Evolutionary conservation across 2,113 vertebrate genomes (phyloP), one percentile per base, ranked within the genome.

Genomic region (Uropsilus gracilis): DNA sequence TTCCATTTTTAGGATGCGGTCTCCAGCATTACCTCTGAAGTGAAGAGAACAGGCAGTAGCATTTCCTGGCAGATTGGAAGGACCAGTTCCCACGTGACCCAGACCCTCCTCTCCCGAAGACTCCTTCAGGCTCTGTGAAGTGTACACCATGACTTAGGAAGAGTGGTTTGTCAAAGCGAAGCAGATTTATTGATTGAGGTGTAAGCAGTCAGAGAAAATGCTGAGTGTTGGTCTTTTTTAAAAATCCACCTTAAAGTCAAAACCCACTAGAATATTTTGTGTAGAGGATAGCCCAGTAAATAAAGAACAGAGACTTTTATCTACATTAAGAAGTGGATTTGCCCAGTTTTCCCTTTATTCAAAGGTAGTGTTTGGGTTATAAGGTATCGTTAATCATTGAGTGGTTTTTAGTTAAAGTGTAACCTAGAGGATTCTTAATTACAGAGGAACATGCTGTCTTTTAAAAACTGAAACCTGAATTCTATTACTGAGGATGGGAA

Each of bases 221-320:
- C 83, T 68, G 64, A 84, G 28, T 73, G 22, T 84, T 89, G 46
- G 18, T 61, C 81, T 72, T 89, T 78, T 50, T 22, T 11, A 37
- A 87, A 63, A 44, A 78, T 64, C 39, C 42, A 50, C n/a, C 37
- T 94, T 48, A 83, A 91, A 87, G 75, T 86, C 72, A 91, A 69
- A 90, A 53, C 37, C 72, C 88, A 32, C 72, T 55, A 94, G 81
- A 68, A 77, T 12, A 14, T 68, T 92, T n/a, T 69, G 6, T 72
- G 37, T 37, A 61, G 71, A 73, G 59, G 93, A 59, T 34, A 2
- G 20, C 32, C 44, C 14, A 63, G 22, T 10, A 68, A 59, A 55
- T 34, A 8, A 66, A 39, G 48, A 32, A 42, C 17, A 24, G 32
- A 69, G 34, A 61, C 46, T 50, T 22, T 44, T 71, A 63, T 78